Percentiles rank a stretch among this genome's conserved stretches.
Conservation (phyloP, 2,888 invertebrate species). For the Autographa gamma region DNA sequence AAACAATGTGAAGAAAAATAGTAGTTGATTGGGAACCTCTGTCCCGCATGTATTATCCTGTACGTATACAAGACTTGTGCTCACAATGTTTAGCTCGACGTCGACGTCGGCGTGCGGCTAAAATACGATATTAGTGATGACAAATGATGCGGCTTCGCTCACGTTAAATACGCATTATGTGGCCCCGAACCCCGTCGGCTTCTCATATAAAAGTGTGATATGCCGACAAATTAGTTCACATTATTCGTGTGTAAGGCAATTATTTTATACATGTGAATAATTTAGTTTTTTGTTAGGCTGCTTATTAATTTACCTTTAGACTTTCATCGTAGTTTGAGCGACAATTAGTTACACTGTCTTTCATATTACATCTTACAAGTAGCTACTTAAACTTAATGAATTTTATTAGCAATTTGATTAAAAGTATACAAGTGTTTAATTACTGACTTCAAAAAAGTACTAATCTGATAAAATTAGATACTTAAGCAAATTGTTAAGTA, state of each 20-base stretch:
- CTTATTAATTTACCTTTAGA: background rate
- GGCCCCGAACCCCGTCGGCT: background rate
- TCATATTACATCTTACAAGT: background rate
- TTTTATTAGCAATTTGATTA: background rate
- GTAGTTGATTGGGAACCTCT: slow-evolving; percentile 1
- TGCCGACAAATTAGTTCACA: background rate
- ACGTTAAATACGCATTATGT: slow-evolving; percentile 18
- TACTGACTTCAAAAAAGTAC: too few relatives aligned
- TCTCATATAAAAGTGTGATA: background rate
- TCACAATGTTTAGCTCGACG: slow-evolving; percentile 23
- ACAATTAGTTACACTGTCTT: background rate
- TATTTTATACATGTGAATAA: background rate
- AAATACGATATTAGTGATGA: slow-evolving; percentile 51
- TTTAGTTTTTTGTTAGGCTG: background rate
- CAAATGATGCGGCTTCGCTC: slow-evolving; percentile 33
- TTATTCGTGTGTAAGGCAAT: background rate
- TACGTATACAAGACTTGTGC: background rate
- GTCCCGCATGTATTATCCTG: background rate
- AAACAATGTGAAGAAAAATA: background rate
- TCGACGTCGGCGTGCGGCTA: slow-evolving; percentile 20
- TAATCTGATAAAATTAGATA: too few relatives aligned
- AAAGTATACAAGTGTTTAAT: too few relatives aligned
- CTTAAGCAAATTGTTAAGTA: too few relatives aligned
- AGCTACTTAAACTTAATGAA: background rate
- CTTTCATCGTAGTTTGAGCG: background rate